Evolutionary conservation across 1,140 invertebrate genomes (phyloP).

Genomic region (Branchinecta lindahli): DNA sequence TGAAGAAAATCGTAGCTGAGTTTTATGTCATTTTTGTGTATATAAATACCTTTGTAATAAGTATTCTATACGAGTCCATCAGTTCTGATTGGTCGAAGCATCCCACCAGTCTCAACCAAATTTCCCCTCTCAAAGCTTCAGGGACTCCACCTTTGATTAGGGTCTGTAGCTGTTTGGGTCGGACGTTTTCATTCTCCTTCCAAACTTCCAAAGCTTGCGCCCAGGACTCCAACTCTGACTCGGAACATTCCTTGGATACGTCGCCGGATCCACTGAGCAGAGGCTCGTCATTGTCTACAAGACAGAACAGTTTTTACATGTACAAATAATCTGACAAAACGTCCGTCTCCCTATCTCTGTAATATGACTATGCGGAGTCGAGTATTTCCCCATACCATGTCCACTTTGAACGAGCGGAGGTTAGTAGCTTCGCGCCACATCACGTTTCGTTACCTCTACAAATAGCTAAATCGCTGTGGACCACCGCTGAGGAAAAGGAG

Average conservation of each 20-base stretch:
- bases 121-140: conserved; percentile 86
- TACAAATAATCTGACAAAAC: too few species aligned
- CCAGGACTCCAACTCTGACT: conserved; percentile 82
- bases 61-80: conserved; percentile 76
- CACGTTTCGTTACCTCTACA: too few species aligned
- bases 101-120: conserved; percentile 87
- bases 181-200: conserved; percentile 31
- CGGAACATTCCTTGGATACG: conserved; percentile 89
- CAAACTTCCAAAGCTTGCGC: conserved; percentile 71
- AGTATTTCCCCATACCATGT: too few species aligned
- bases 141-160: conserved; percentile 81
- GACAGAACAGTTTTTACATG: conserved; percentile 18
- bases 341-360: too few species aligned
- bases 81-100: conserved; percentile 56
- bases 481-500: too few species aligned
- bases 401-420: too few species aligned
- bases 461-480: too few species aligned
- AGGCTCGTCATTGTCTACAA: conserved; percentile 78
- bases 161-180: conserved; percentile 55
- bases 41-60: conserved; percentile 65
- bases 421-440: too few species aligned
- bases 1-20: too few species aligned
- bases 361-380: too few species aligned
- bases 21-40: background rate
- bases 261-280: conserved; percentile 86